A percentile compares a stretch with the other conserved stretches of the same genome.
phyloP scores from a whole-genome alignment of 1,140 invertebrate species.

The Atta texana region DNA sequence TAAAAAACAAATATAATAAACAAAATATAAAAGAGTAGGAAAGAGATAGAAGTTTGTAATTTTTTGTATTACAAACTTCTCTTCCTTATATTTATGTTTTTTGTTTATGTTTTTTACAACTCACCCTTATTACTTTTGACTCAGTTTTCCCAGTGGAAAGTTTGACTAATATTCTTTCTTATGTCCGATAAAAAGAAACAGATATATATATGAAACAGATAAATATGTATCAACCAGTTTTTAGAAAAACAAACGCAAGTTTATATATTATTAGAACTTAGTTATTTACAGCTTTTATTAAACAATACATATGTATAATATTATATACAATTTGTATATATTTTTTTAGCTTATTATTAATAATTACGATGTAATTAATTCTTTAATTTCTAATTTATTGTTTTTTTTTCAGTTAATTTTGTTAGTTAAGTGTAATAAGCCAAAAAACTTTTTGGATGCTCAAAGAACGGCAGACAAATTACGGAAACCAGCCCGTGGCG shows the following conservation, averaged over 20 bases:
- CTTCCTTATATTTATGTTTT: no score
- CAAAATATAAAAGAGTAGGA: no score
- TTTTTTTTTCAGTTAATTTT: not conserved
- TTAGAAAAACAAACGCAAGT: not conserved
- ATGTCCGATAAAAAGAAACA: not conserved
- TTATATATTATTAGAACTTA: not conserved
- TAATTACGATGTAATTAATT: not conserved
- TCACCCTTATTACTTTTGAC: no score
- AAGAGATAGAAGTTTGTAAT: no score
- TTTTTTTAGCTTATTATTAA: not conserved
- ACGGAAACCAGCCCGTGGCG: constrained; percentile 35
- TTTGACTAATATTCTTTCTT: not conserved
- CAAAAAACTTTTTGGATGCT: constrained; percentile 4
- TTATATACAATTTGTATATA: not conserved
- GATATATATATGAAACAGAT: no score
- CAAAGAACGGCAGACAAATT: constrained; percentile 41
- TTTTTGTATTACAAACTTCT: no score
- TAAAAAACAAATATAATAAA: no score
- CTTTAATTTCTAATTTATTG: not conserved
- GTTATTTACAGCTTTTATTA: not conserved
- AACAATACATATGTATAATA: not conserved
- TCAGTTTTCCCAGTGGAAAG: not conserved
- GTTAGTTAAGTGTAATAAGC: constrained; percentile 11
- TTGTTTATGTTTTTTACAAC: no score
- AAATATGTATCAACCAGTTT: not conserved